Evolutionary conservation across 2,888 invertebrate genomes (phyloP), one percentile per base, ranked within the genome.

Genomic region (Orthosia gracilis): DNA sequence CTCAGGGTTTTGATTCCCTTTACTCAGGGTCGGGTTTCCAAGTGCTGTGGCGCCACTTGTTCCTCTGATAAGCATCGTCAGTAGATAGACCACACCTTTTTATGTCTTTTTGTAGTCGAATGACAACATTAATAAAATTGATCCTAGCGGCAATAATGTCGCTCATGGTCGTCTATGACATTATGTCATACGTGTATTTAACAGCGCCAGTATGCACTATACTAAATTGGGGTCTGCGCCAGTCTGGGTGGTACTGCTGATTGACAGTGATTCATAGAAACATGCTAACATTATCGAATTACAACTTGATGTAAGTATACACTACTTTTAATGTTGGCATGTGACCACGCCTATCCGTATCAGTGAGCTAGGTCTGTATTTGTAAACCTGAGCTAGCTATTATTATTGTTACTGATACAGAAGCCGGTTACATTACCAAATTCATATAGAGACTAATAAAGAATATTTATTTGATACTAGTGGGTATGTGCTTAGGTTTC

Each of bases 181-280:
- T 15, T 45, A 49, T n/a, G 52, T 47, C 45, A 63, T 26, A 63
- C 2, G 17, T 23, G 49, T 17, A 57, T 57, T 76, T 50, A 15
- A 40, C 12, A 23, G 21, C 11, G 7, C 3, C 4, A 18, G 31
- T 58, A 11, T 18, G 57, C 26, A 52, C 21, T 5, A 15, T 9
- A 21, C 17, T 58, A 49, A 77, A 26, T 31, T 21, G 13, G 21
- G 11, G 21, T 23, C n/a, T 50, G 21, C 9, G 12, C 45, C 26
- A 15, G 21, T 26, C 69, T 52, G 31, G 58, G 58, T 74, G 52
- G n/a, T 18, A 58, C n/a, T 31, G 11, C 4, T 15, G n/a, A 63
- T 13, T 47, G 73, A 40, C 64, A 64, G 23, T 40, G 23, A 76
- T 69, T 68, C 77, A 50, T 15, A 57, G 57, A 74, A 68, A 77